Evolutionary conservation across 2,113 vertebrate genomes (phyloP), one percentile per base, ranked within the genome.

Genomic region (Paracanthobrama guichenoti): DNA sequence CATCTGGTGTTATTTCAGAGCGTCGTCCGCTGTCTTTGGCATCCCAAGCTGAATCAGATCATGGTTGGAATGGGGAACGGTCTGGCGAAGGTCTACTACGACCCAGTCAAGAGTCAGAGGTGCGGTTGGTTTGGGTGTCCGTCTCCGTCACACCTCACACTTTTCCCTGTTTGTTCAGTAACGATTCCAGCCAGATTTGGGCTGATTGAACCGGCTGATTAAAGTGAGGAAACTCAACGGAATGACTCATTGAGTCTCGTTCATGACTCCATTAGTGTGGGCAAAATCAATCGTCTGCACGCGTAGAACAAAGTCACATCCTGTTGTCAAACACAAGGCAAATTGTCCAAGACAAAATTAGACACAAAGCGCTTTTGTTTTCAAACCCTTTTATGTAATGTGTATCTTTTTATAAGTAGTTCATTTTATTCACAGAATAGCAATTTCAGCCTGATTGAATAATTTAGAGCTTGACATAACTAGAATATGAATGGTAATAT

Each of bases 31-130:
- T 98, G 97, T 82, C 93, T 99, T 86, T 99, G 98, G 98, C 98
- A 99, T 90, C 98, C 97, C 9, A 99, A 99, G 90, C 92, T 99
- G 82, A 99, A 99, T 89, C 98, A 99, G 92, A 96, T 99, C 87
- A 98, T 99, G 96, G 97, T 96, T 89, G 98, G 97, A 88, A 99
- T 97, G 35, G 95, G 93, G 81, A 97, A 97, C 26, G 98, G 98
- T 84, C 88, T 97, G 90, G 96, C 95, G 55, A 98, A 97, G 93
- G 97, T 99, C 10, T 99, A 99, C 88, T 99, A 99, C 46, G 97
- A 99, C 90, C 98, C 97, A 55, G 89, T 96, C 86, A 97, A 95
- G 92, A 99, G 98, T 88, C 97, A 98, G 92, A 98, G 98, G 98
- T 98, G 95, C 16, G 11, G 24, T n/a, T 46, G 31, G 55, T 48